A percentile compares a stretch with the other conserved stretches of the same genome.
Conservation (phyloP, 2,113 vertebrate genomes). For the Prinia subflava region DNA sequence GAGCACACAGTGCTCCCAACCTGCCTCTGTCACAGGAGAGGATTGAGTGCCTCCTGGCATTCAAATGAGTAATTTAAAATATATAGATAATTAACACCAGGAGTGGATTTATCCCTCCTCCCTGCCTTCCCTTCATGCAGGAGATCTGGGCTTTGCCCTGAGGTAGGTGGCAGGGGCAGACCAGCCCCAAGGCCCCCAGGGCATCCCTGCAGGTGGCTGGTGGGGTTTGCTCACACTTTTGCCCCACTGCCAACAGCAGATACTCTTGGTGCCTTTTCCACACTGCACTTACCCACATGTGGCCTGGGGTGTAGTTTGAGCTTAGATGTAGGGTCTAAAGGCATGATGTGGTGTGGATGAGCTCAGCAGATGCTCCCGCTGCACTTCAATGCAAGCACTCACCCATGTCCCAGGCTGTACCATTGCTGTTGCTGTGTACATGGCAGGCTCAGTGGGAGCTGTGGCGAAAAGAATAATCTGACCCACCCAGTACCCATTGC, state of each 20-base stretch:
- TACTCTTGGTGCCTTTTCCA: neutral
- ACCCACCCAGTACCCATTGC: neutral
- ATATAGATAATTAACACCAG: neutral
- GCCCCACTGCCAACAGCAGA: neutral
- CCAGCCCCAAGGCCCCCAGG: neutral
- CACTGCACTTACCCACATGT: neutral
- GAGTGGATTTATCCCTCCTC: neutral
- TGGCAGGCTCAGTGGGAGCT: neutral
- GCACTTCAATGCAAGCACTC: neutral
- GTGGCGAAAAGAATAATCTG: neutral
- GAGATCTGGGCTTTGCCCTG: neutral
- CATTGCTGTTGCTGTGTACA: accelerated
- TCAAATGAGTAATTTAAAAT: neutral
- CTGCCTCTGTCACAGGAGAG: neutral
- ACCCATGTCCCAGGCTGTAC: neutral
- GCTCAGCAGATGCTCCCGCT: neutral
- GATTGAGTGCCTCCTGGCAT: neutral
- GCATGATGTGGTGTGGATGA: neutral
- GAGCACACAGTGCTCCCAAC: neutral
- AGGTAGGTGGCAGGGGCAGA: neutral
- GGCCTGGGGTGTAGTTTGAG: neutral
- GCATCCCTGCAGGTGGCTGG: neutral
- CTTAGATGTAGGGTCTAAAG: neutral
- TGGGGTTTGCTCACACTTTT: neutral
- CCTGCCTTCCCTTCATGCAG: neutral